Conservation (phyloP, 1,140 invertebrate species). For the Eufriesea mexicana region DNA sequence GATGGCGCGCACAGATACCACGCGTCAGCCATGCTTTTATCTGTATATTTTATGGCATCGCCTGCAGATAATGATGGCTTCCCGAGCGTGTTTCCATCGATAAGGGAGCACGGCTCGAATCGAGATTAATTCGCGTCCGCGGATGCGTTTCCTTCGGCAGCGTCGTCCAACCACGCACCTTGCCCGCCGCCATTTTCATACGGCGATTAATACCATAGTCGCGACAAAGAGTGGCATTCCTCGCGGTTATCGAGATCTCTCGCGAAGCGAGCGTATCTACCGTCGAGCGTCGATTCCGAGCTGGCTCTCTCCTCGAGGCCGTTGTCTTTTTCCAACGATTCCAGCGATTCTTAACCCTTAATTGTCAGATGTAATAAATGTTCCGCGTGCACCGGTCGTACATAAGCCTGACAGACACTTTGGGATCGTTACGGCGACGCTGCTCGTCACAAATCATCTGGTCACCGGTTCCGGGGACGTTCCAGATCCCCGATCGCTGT, state of each 20-base stretch:
- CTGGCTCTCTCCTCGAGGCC: not conserved
- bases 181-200: constrained; percentile 44
- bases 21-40: constrained; percentile 31
- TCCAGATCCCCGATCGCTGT: not conserved
- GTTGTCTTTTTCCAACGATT: constrained; percentile 1
- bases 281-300: not conserved
- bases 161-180: not conserved
- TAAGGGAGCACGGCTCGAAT: constrained; percentile 11
- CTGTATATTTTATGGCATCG: constrained; percentile 40
- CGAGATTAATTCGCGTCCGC: constrained; percentile 40
- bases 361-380: constrained; percentile 22
- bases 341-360: not conserved
- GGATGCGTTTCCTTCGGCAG: not conserved
- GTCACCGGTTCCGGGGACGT: not conserved
- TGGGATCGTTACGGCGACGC: not conserved
- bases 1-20: constrained; percentile 31
- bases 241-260: not conserved
- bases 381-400: not conserved
- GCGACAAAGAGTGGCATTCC: not conserved
- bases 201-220: constrained; percentile 56
- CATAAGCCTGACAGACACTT: not conserved
- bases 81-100: constrained; percentile 39
- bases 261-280: not conserved
- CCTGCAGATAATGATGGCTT: constrained; percentile 41
- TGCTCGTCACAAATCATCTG: constrained; percentile 12